Evolutionary conservation across 1,140 invertebrate species (phyloP).

Genomic region (Lepidurus apus): DNA sequence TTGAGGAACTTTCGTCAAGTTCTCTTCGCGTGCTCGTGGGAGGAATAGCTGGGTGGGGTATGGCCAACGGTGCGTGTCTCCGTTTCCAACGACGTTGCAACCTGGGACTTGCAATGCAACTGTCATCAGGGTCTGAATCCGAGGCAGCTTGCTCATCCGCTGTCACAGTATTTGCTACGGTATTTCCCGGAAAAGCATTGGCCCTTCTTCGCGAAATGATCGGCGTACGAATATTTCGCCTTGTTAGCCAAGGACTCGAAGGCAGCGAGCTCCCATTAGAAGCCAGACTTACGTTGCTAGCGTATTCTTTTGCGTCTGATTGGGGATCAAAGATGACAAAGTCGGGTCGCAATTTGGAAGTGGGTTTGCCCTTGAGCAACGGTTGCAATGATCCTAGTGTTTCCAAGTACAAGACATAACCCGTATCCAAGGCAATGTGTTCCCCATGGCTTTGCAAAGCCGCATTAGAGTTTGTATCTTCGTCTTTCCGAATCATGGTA

Average conservation of each 20-base stretch:
- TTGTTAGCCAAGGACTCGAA: not conserved
- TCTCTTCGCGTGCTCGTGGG: slow-evolving; percentile 2
- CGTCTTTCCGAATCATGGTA: slow-evolving; percentile 91
- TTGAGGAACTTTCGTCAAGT: not conserved
- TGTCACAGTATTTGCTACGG: slow-evolving; percentile 10
- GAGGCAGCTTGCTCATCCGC: not conserved
- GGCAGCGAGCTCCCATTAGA: slow-evolving; percentile 19
- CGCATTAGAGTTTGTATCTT: slow-evolving; percentile 49
- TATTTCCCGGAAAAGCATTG: not conserved
- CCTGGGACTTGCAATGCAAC: slow-evolving; percentile 24
- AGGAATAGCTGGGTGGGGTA: not conserved
- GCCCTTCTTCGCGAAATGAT: not conserved
- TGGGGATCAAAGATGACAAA: slow-evolving; percentile 94
- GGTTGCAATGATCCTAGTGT: slow-evolving; percentile 94
- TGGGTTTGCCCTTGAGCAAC: slow-evolving; percentile 79
- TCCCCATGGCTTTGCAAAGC: slow-evolving; percentile 45
- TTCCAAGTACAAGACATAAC: slow-evolving; percentile 93
- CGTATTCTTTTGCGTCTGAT: not conserved
- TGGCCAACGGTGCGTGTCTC: slow-evolving; percentile 20
- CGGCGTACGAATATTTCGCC: not conserved
- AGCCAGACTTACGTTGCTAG: not conserved
- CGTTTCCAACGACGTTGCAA: slow-evolving; percentile 30
- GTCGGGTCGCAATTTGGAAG: slow-evolving; percentile 93
- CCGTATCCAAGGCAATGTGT: slow-evolving; percentile 59
- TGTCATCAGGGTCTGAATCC: slow-evolving; percentile 27